Conservation (phyloP, 2,113 vertebrate genomes). For the Myrmecobius fasciatus region DNA sequence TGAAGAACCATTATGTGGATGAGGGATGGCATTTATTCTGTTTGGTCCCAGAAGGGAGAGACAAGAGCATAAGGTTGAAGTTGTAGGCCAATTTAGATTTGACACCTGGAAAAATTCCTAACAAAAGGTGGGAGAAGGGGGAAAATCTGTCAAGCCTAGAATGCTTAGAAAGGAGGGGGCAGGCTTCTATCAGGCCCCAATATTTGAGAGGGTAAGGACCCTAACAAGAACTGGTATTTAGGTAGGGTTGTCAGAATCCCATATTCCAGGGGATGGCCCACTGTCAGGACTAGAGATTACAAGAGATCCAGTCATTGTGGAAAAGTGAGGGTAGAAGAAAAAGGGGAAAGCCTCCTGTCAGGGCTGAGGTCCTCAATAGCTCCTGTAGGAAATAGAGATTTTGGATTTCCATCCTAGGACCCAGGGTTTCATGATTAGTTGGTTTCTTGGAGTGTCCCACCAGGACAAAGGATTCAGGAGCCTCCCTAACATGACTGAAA, state of each 20-base stretch:
- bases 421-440: neutral
- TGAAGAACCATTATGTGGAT: too few relatives aligned
- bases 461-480: neutral
- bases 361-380: neutral
- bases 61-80: too few relatives aligned
- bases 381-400: too few relatives aligned
- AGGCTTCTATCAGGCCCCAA: neutral
- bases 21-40: too few relatives aligned
- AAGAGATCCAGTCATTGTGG: neutral
- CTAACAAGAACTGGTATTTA: neutral
- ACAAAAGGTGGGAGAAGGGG: neutral
- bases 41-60: too few relatives aligned
- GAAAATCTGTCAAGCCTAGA: neutral
- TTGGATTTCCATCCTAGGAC: neutral
- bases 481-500: neutral
- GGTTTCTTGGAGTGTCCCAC: neutral
- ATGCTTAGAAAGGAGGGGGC: neutral
- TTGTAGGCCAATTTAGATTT: too few relatives aligned
- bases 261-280: neutral
- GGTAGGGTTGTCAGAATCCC: neutral
- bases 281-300: neutral
- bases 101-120: too few relatives aligned
- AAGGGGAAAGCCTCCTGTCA: slow-evolving; percentile 40
- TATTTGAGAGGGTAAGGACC: neutral
- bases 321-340: neutral